Evolutionary conservation across 2,888 invertebrate genomes (phyloP), one percentile per base, ranked within the genome.

Genomic region (Ypsolopha scabrella): DNA sequence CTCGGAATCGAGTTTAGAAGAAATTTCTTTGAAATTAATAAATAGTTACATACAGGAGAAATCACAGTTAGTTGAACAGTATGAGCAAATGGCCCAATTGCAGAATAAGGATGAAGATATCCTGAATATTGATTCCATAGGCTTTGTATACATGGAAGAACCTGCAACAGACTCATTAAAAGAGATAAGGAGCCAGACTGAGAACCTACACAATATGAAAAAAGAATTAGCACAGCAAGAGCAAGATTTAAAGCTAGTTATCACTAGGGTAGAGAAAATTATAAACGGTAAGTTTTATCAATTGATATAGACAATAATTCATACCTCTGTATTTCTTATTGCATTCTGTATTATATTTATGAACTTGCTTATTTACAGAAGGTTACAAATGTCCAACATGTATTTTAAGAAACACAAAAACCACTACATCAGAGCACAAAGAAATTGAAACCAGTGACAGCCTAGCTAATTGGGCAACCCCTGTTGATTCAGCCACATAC

Each of bases 1-100:
- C 67, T 77, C 86, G 0, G 88, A 90, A 61, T 81, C 90, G 24
- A 94, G 93, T 64, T 80, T 94, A 58, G 94, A 94, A 65, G 93
- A 94, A 70, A 92, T 94, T 61, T 92, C 93, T 0, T 74, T 93
- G 35, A 92, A 91, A 72, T 72, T 93, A 52, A 89, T 91, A 38
- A 91, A 90, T 57, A 92, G 90, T 68, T 90, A 91, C 60, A 88
- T 90, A 59, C 88, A 90, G 68, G 92, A 91, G 60, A 92, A 92
- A 64, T 88, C 87, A 44, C 91, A 92, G 65, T 68, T 92, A 44
- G 91, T 92, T 55, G 88, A 90, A 52, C 90, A 92, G 62, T 91
- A 89, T 77, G 88, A 89, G 55, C 88, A 92, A 80, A 92, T 92
- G 88, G 75, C 88, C 34, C 89, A 91, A 60, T 71, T 91, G 33